phyloP scores from a whole-genome alignment of 2,113 vertebrate species.

The Thryonomys swinderianus region DNA sequence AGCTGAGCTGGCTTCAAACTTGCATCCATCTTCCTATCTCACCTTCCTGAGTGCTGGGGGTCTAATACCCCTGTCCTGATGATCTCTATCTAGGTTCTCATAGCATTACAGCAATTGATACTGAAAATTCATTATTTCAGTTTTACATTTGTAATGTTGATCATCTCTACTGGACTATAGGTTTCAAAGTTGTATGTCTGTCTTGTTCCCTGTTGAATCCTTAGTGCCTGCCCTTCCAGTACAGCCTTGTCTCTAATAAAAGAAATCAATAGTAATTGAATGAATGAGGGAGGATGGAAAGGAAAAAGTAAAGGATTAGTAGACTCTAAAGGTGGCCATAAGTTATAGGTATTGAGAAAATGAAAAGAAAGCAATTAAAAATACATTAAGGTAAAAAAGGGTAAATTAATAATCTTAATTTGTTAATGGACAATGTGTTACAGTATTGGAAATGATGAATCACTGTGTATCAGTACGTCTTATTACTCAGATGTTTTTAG shows the following conservation, averaged over 20 bases:
- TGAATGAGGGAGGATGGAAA: not conserved
- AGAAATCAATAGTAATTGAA: conserved; percentile 32
- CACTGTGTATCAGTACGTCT: not conserved
- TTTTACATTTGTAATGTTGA: conserved; percentile 9
- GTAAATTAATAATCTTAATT: conserved; percentile 49
- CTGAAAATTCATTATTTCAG: conserved; percentile 32
- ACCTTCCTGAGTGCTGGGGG: not conserved
- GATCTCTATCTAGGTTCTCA: not conserved
- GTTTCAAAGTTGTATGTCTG: not conserved
- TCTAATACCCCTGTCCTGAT: not conserved
- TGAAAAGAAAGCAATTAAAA: conserved; percentile 18
- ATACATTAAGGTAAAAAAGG: conserved; percentile 23
- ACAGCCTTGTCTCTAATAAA: not conserved
- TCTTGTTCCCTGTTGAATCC: not conserved
- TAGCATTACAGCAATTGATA: not conserved
- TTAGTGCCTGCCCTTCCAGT: not conserved
- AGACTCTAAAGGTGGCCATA: not conserved
- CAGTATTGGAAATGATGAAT: conserved; percentile 23
- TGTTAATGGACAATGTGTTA: conserved; percentile 16
- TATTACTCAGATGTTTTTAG: not conserved
- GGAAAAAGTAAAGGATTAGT: not conserved
- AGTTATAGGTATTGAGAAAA: conserved; percentile 8
- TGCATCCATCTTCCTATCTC: not conserved
- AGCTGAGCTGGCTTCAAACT: not conserved
- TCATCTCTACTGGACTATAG: not conserved